phyloP scores from a whole-genome alignment of 2,888 invertebrate genomes.

The Auanema freiburgensis region DNA sequence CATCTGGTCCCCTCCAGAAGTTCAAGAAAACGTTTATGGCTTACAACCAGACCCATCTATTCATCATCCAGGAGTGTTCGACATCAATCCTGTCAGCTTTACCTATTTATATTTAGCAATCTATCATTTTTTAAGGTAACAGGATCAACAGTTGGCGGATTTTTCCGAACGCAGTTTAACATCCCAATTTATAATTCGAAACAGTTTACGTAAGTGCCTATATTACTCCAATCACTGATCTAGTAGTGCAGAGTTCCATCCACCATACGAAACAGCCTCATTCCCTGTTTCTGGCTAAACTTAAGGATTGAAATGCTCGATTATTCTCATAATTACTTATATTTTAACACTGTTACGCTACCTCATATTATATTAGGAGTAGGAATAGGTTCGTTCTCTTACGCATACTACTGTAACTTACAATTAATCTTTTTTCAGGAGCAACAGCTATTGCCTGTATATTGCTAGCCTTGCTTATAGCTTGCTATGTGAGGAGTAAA shows the following conservation, averaged over 20 bases:
- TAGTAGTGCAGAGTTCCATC: background rate
- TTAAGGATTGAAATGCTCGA: conserved; percentile 33
- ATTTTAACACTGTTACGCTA: conserved; percentile 30
- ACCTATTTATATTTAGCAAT: background rate
- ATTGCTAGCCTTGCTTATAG: too few relatives aligned
- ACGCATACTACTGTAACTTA: too few relatives aligned
- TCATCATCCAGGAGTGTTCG: conserved; percentile 43
- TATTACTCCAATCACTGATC: background rate
- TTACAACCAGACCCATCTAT: conserved; percentile 29
- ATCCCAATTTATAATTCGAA: conserved; percentile 38
- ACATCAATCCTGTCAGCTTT: conserved; percentile 42
- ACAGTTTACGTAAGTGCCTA: conserved; percentile 20
- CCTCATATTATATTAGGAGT: conserved; percentile 39
- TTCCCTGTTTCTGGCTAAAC: conserved; percentile 41
- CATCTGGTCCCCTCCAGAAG: conserved; percentile 43
- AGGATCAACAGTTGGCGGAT: conserved; percentile 48
- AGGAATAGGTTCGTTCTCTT: conserved; percentile 39
- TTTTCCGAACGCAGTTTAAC: conserved; percentile 45
- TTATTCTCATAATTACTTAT: conserved; percentile 40
- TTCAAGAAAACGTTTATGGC: conserved; percentile 24
- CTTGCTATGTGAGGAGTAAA: too few relatives aligned
- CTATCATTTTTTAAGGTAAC: conserved; percentile 27
- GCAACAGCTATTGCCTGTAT: too few relatives aligned
- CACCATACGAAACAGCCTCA: conserved; percentile 23
- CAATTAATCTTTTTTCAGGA: too few relatives aligned